A percentile compares a stretch with the other conserved stretches of the same genome.
Conservation (phyloP, 1,140 invertebrate genomes). For the Lineus longissimus region DNA sequence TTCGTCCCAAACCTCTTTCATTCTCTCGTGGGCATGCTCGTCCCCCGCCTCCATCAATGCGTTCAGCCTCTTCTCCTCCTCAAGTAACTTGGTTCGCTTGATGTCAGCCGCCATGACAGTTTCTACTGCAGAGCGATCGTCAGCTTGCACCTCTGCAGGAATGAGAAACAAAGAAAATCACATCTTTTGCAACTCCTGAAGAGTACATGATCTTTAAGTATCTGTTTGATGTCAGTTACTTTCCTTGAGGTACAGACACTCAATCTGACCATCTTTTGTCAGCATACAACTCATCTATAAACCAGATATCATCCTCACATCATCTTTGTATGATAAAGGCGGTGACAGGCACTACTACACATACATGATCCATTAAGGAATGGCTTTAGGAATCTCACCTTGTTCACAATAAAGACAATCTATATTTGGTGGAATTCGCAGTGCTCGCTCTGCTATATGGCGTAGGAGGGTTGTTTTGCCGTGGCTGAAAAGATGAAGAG, state of each 20-base stretch:
- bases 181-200: no score
- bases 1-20: slow-evolving; percentile 93
- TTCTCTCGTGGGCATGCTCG: slow-evolving; percentile 64
- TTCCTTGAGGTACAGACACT: neutral
- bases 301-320: no score
- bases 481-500: slow-evolving; percentile 62
- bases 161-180: slow-evolving; percentile 15
- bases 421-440: slow-evolving; percentile 92
- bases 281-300: no score
- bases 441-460: slow-evolving; percentile 82
- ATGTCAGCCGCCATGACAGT: slow-evolving; percentile 89
- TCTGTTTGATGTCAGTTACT: neutral
- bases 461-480: slow-evolving; percentile 97
- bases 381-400: slow-evolving; percentile 48
- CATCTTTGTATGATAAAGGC: no score
- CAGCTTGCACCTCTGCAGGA: slow-evolving; percentile 81
- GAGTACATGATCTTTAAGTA: slow-evolving; percentile 8
- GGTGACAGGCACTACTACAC: no score
- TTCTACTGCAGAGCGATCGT: slow-evolving; percentile 85
- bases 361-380: no score
- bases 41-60: slow-evolving; percentile 57
- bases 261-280: no score
- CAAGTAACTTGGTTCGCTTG: slow-evolving; percentile 75
- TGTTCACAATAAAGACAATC: slow-evolving; percentile 98
- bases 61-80: slow-evolving; percentile 77